Base-by-base conservation (phyloP, 2,797 vertebrate genomes). In the Pseudochromis fuscus region DNA sequence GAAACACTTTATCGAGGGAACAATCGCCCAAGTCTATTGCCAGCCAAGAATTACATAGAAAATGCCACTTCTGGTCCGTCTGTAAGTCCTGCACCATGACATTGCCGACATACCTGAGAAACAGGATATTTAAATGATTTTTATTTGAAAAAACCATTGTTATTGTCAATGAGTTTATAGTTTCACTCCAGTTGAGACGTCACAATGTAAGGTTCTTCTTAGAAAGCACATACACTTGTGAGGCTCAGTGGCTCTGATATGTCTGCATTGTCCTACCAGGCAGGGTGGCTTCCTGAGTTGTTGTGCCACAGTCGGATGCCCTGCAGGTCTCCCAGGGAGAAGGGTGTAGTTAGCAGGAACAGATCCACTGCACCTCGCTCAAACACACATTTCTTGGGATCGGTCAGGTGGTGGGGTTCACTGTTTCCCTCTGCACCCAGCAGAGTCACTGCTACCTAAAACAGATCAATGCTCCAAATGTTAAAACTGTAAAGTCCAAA, bases 31-130 rank as follows among this genome's bases (percentile, higher is more conserved):
- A 83, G 58, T 97, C 92, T 33, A 96, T 48, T 5, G 96, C 93
- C 56, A 99, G 86, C 97, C 97, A 98, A 0, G 96, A 96, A 76
- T 95, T 96, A 83, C 97, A 99, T 7, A 98, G 91, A 84, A 98
- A 97, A 68, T 95, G 87, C 95, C 95, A 97, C 72, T 95, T 96
- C 77, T 89, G 86, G 69, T 94, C 92, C 3, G 86, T 90, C 16
- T 92, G 94, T 55, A 96, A 63, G 62, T 99, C 96, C 18, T 96
- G 95, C 56, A 97, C 95, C 76, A 95, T 72, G 7, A 96, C 89
- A 44, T 90, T 93, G 67, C 95, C 95, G 28, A 98, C 91, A 4
- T 95, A 98, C 97, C 97, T 98, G 83, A 65, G 15, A 56, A 19
- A 74, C 66, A 16, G 16, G 11, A 11, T 1, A 45, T 23, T 12